Conservation (phyloP, 2,797 vertebrate species). For the Cossypha niveicapilla region DNA sequence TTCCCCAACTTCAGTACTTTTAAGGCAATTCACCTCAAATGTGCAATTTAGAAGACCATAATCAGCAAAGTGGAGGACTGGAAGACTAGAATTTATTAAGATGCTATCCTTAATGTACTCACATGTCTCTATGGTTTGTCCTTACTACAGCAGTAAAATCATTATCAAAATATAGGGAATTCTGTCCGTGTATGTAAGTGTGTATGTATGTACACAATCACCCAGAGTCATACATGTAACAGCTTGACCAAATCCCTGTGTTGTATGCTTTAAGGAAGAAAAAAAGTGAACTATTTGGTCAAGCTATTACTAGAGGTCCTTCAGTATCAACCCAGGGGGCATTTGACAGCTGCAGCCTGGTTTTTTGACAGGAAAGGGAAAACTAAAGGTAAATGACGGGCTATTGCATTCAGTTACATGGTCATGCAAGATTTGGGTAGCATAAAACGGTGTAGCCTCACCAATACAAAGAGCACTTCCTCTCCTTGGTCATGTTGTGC, state of each 20-base stretch:
- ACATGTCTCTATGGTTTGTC: background rate
- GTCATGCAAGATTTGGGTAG: background rate
- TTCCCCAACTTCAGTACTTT: background rate
- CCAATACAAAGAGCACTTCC: background rate
- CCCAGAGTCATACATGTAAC: background rate
- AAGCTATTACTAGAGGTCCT: background rate
- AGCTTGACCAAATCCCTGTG: background rate
- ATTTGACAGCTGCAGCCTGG: background rate
- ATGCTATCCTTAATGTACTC: background rate
- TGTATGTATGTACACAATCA: background rate
- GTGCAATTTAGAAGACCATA: background rate
- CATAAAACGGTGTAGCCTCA: background rate
- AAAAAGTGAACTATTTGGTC: background rate
- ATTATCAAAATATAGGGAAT: background rate
- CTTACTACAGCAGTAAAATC: background rate
- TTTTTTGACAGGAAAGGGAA: background rate
- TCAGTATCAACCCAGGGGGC: background rate
- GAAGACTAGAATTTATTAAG: background rate
- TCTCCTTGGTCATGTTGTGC: background rate
- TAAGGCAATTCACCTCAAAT: background rate
- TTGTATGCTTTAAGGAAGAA: background rate
- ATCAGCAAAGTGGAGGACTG: background rate
- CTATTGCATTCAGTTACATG: background rate
- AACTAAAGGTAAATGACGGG: background rate
- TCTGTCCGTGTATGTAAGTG: fast-evolving